Conservation (phyloP, 2,797 vertebrate genomes). For the Sternotherus odoratus region DNA sequence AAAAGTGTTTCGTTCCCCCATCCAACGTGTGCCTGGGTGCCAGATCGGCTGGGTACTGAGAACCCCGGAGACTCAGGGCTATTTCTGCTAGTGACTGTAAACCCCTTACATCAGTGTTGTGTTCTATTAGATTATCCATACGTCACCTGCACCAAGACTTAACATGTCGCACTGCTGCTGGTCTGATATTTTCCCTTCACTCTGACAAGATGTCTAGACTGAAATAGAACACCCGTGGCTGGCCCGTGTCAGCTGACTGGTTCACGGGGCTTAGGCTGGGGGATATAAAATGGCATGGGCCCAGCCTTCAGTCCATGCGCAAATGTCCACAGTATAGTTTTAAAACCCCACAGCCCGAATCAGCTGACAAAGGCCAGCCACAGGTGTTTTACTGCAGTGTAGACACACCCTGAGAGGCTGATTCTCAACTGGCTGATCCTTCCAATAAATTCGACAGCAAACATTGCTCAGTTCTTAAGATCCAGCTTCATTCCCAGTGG, state of each 20-base stretch:
- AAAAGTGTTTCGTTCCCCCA: background rate
- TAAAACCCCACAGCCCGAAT: background rate
- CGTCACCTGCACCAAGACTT: background rate
- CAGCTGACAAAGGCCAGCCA: background rate
- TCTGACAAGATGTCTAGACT: background rate
- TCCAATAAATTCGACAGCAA: constrained; percentile 35
- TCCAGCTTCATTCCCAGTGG: background rate
- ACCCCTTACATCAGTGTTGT: background rate
- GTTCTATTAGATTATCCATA: background rate
- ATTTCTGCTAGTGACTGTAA: background rate
- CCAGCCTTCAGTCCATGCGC: background rate
- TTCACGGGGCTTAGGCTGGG: background rate
- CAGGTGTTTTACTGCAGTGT: background rate
- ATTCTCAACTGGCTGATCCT: constrained; percentile 48
- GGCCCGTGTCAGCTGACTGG: background rate
- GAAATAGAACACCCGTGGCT: background rate
- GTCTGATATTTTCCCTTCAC: constrained; percentile 20
- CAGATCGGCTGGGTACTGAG: background rate
- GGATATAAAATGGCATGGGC: background rate
- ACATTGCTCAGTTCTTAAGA: background rate
- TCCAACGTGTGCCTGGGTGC: background rate
- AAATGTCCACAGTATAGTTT: background rate
- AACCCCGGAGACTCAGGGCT: background rate
- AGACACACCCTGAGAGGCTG: background rate
- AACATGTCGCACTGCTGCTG: background rate